Evolutionary conservation across 2,888 invertebrate genomes (phyloP).

Genomic region (Globia sparganii): DNA sequence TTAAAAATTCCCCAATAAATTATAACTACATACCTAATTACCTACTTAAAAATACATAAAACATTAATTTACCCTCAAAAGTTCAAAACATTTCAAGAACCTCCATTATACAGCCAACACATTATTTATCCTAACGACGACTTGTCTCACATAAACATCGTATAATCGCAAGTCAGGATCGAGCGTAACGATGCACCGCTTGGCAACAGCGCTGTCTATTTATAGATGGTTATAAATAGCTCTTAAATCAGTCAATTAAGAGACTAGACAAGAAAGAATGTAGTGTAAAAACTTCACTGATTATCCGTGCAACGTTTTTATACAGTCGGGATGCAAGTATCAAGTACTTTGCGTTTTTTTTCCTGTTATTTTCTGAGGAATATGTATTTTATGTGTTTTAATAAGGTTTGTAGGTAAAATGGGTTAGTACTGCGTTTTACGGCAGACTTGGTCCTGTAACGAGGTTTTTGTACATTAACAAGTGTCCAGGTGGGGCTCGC

Average conservation of each 20-base stretch:
- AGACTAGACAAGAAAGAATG: constrained; percentile 72
- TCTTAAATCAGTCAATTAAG: constrained; percentile 81
- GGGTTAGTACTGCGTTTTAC: constrained; percentile 42
- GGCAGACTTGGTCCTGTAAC: constrained; percentile 13
- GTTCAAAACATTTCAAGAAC: constrained; percentile 4
- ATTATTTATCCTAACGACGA: constrained; percentile 46
- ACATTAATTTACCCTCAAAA: constrained; percentile 5
- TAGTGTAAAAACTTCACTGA: constrained; percentile 48
- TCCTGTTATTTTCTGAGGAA: constrained; percentile 21
- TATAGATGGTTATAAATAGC: constrained; percentile 80
- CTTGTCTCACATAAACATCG: constrained; percentile 43
- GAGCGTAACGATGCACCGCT: constrained; percentile 51
- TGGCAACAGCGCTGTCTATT: constrained; percentile 79
- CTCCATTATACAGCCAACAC: constrained; percentile 9
- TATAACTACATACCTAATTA: too few species aligned
- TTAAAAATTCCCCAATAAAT: constrained; percentile 4
- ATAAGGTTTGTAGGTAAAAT: constrained; percentile 40
- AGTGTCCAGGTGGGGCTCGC: not conserved
- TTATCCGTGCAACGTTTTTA: constrained; percentile 46
- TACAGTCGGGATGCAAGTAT: constrained; percentile 33
- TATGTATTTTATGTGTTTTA: constrained; percentile 18
- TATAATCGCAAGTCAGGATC: constrained; percentile 50
- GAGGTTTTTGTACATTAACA: not conserved
- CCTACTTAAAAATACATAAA: constrained; percentile 1
- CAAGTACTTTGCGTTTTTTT: constrained; percentile 35